These are phyloP conservation scores for Saccopteryx bilineata DNA, from an alignment of 2,113 vertebrate genomes.

Conservation along the genomic window DNA sequence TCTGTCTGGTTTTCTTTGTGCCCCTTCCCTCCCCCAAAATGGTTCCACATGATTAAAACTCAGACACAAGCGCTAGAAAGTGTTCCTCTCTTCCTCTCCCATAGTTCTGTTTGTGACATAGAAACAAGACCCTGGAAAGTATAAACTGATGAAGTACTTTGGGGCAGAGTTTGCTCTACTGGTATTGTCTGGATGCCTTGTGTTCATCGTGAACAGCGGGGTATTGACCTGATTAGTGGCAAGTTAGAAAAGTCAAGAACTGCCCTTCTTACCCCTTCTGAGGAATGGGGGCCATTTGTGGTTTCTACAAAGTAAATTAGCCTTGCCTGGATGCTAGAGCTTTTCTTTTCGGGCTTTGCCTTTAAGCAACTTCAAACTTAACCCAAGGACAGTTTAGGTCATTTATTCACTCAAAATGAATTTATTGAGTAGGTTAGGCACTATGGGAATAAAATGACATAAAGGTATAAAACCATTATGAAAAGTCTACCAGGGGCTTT, in stretches of 20 bases:
- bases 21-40: not conserved
- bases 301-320: conserved; percentile 63
- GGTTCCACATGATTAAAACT: conserved; percentile 44
- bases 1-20: no score
- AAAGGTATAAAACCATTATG: not conserved
- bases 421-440: not conserved
- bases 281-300: not conserved
- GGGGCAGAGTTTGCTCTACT: conserved; percentile 56
- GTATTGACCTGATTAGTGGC: conserved; percentile 49
- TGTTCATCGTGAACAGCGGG: conserved; percentile 28
- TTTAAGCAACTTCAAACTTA: conserved; percentile 68
- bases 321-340: conserved; percentile 37
- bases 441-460: conserved; percentile 24
- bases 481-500: conserved; percentile 31
- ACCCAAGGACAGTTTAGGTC: conserved; percentile 34
- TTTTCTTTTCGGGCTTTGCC: conserved; percentile 44
- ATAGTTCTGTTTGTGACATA: conserved; percentile 43
- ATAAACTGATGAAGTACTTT: conserved; percentile 67
- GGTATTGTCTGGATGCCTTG: conserved; percentile 60
- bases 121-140: conserved; percentile 68
- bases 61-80: conserved; percentile 62
- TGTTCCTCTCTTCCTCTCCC: conserved; percentile 18
- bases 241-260: conserved; percentile 24
- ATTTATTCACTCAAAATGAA: conserved; percentile 58
- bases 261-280: conserved; percentile 1